Evolutionary conservation across 2,888 invertebrate species (phyloP).

Genomic region (Nemurella pictetii): DNA sequence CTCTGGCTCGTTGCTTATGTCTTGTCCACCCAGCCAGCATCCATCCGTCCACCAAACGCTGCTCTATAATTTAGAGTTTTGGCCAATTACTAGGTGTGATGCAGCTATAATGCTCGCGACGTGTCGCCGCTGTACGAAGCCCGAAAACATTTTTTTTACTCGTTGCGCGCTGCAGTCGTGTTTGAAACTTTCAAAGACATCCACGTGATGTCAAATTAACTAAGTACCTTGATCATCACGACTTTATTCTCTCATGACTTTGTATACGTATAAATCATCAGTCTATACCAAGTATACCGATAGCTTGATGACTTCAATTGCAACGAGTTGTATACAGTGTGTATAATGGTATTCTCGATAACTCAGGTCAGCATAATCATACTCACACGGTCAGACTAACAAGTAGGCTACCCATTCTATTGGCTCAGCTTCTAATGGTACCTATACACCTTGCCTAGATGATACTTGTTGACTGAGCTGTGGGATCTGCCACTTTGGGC

Average conservation of each 20-base stretch:
- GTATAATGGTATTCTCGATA: background rate
- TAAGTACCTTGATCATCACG: background rate
- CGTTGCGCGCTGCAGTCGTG: background rate
- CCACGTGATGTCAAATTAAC: background rate
- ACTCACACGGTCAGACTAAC: background rate
- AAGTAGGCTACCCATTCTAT: background rate
- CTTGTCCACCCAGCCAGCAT: background rate
- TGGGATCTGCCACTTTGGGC: background rate
- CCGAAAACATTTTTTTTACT: background rate
- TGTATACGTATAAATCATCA: background rate
- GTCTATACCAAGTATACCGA: background rate
- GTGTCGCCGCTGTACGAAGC: no score
- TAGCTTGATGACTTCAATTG: background rate
- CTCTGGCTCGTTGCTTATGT: background rate
- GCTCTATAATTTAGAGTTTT: background rate
- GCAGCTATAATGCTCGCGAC: background rate
- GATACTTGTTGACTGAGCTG: background rate
- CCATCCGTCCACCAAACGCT: background rate
- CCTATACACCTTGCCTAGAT: no score
- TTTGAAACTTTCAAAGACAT: background rate
- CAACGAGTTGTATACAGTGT: background rate
- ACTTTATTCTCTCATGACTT: no score
- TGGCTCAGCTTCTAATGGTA: no score
- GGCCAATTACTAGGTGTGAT: conserved; percentile 10
- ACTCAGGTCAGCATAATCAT: background rate